Evolutionary conservation across 1,140 invertebrate species (phyloP), one percentile per base, ranked within the genome.

Genomic region (Ptiloglossa arizonensis): DNA sequence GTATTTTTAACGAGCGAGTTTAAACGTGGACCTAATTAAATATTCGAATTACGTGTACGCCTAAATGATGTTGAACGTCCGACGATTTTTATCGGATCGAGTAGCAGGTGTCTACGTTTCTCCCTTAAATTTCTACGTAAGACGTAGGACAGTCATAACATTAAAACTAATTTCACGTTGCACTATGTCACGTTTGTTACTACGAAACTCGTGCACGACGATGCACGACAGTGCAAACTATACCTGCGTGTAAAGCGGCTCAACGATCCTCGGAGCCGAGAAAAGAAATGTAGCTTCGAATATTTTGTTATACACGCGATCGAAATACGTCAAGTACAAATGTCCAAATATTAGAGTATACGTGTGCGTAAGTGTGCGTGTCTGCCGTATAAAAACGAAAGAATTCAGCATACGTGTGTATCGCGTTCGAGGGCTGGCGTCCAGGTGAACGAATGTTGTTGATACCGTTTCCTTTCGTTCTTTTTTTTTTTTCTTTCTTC

Each of bases 241-340:
- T 48, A 79, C 73, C 81, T 81, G 52, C 22, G 50, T 85, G 69
- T 59, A 64, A 77, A 19, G 32, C 27, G 71, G 54, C 56, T 67
- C 77, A 19, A 46, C 24, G 41, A 75, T 67, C 41, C n/a, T 54
- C 24, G 17, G 56, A 62, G 77, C 46, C 46, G 32, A 56, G 29
- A 11, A 72, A 82, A 80, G 15, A 70, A 83, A 73, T 86, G 60
- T 75, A 83, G 72, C 66, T 83, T 81, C 64, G 48, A 69, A 83
- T 89, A 89, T 89, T 89, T 89, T 89, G 80, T 89, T 82, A 89
- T 89, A 89, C 79, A 67, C 60, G 72, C 73, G 77, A 86, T 73
- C 86, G 79, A 80, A 86, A 86, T 83, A 84, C 57, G 80, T 86
- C 81, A 86, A 89, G 88, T 89, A 89, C 87, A 89, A 89, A 89